Evolutionary conservation across 2,113 vertebrate genomes (phyloP).

Genomic region (Myiozetetes cayanensis): DNA sequence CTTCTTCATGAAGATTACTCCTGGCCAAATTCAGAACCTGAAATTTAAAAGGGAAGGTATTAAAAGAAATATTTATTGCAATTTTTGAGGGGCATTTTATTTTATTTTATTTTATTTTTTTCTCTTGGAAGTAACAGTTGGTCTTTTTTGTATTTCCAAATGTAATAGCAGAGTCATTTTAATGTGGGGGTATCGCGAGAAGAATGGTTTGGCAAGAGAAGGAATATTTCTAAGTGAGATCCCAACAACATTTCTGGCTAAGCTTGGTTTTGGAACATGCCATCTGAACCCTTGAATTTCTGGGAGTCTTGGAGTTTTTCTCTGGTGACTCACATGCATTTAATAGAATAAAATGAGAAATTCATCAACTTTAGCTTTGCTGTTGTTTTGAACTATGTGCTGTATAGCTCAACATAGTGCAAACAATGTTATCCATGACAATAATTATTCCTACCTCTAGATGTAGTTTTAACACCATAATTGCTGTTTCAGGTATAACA

Average conservation of each 20-base stretch:
- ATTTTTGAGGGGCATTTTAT: not conserved
- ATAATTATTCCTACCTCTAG: conserved; percentile 49
- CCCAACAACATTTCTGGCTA: conserved; percentile 60
- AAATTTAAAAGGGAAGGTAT: not conserved
- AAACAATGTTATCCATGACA: not conserved
- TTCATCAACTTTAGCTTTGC: not conserved
- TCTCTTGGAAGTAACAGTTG: not conserved
- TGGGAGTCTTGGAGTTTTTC: conserved; percentile 58
- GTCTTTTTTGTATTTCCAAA: conserved; percentile 46
- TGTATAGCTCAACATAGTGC: not conserved
- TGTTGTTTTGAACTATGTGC: not conserved
- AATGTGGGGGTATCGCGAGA: conserved; percentile 49
- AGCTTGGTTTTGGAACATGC: conserved; percentile 55
- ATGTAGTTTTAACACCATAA: conserved; percentile 59
- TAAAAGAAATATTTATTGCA: not conserved
- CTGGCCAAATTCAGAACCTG: not conserved
- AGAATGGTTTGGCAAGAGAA: conserved; percentile 64
- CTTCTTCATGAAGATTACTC: not conserved
- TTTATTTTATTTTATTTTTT: not conserved
- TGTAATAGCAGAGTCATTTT: conserved; percentile 33
- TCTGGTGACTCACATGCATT: conserved; percentile 57
- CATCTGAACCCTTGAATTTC: conserved; percentile 60
- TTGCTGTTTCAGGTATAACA: conserved; percentile 42
- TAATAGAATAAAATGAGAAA: conserved; percentile 36
- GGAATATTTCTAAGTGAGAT: conserved; percentile 63